These are phyloP conservation scores for Paraplagusia blochii DNA, from an alignment of 2,113 vertebrate genomes.

Conservation along the genomic window DNA sequence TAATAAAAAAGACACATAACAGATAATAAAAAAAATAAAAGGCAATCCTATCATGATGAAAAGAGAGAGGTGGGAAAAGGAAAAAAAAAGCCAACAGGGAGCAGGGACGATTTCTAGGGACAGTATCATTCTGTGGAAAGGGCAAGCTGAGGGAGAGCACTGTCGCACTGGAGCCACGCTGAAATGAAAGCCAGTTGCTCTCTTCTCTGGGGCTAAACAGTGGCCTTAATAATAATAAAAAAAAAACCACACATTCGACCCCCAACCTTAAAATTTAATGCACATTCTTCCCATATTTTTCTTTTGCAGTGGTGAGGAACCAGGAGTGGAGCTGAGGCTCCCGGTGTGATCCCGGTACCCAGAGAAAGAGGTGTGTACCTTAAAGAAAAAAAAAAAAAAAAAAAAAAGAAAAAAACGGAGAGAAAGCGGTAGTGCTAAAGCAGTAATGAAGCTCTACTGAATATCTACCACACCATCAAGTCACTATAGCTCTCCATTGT, in stretches of 20 bases:
- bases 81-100: slow-evolving; percentile 34
- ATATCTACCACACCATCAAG: slow-evolving; percentile 66
- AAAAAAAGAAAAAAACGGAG: not conserved
- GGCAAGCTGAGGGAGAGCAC: slow-evolving; percentile 72
- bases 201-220: slow-evolving; percentile 76
- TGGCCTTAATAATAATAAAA: slow-evolving; percentile 78
- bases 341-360: slow-evolving; percentile 50
- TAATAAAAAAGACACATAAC: slow-evolving; percentile 67
- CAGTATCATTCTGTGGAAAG: slow-evolving; percentile 75
- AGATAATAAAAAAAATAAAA: slow-evolving; percentile 52
- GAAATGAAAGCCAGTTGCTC: slow-evolving; percentile 77
- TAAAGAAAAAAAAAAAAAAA: not conserved
- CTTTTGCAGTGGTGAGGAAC: slow-evolving; percentile 25
- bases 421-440: slow-evolving; percentile 25
- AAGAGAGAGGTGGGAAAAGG: slow-evolving; percentile 33
- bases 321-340: slow-evolving; percentile 54
- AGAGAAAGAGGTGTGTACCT: slow-evolving; percentile 14
- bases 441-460: slow-evolving; percentile 62
- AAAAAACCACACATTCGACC: slow-evolving; percentile 78
- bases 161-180: slow-evolving; percentile 59
- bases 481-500: slow-evolving; percentile 51
- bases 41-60: slow-evolving; percentile 57
- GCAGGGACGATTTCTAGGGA: slow-evolving; percentile 65
- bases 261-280: slow-evolving; percentile 79
- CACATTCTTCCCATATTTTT: slow-evolving; percentile 74